Evolutionary conservation across 2,888 invertebrate genomes (phyloP).

Genomic region (Phaonia tiefii): DNA sequence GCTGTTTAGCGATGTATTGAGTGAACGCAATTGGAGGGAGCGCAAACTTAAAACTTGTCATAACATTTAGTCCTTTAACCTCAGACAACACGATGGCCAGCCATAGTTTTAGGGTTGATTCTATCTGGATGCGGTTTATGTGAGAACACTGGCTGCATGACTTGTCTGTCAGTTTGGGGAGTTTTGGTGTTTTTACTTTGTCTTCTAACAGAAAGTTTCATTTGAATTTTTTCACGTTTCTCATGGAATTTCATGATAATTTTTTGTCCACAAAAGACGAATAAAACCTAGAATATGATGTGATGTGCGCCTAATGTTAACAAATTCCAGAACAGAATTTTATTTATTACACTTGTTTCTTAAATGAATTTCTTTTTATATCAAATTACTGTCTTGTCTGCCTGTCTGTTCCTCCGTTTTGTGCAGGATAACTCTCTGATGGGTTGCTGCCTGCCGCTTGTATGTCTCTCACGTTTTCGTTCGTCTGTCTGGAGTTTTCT

Average conservation of each 20-base stretch:
- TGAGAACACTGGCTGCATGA: not conserved
- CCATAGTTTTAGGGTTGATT: not conserved
- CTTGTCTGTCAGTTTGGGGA: too few species aligned
- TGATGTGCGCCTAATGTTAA: too few species aligned
- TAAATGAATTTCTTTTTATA: constrained; percentile 13
- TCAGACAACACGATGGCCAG: not conserved
- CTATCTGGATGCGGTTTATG: constrained; percentile 17
- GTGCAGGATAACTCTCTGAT: too few species aligned
- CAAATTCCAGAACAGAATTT: not conserved
- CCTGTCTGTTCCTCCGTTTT: not conserved
- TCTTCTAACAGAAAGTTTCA: too few species aligned
- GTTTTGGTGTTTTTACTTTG: too few species aligned
- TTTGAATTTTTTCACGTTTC: too few species aligned
- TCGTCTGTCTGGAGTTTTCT: not conserved
- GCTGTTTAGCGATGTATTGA: too few species aligned
- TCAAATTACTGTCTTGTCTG: not conserved
- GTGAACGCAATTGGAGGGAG: not conserved
- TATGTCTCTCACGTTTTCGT: not conserved
- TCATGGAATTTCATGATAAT: too few species aligned
- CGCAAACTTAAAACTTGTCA: constrained; percentile 9
- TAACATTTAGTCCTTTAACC: constrained; percentile 1
- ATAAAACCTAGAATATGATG: too few species aligned
- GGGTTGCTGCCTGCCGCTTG: not conserved
- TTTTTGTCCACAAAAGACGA: too few species aligned
- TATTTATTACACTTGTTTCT: not conserved